These are phyloP conservation scores for Tilapia sparmanii DNA, from an alignment of 2,113 vertebrate genomes.

Conservation along the genomic window DNA sequence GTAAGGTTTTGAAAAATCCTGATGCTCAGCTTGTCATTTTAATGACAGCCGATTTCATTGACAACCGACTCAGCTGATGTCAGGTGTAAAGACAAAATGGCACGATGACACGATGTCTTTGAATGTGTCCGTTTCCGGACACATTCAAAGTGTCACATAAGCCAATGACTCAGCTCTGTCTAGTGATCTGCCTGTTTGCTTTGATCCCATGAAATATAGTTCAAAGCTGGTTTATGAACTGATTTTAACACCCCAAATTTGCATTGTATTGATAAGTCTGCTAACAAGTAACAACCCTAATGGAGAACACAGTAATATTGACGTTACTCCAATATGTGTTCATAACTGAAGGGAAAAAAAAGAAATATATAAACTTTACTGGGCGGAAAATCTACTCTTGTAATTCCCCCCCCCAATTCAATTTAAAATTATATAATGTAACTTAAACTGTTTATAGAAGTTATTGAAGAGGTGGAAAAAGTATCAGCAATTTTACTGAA, in stretches of 20 bases:
- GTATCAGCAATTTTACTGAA: not conserved
- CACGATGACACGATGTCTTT: no score
- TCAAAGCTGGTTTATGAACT: not conserved
- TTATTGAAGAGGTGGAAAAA: not conserved
- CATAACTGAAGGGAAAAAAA: not conserved
- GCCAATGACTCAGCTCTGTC: not conserved
- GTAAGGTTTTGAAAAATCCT: not conserved
- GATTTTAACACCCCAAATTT: not conserved
- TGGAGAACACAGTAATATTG: not conserved
- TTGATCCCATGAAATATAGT: not conserved
- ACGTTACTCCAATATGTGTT: not conserved
- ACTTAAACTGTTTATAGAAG: not conserved
- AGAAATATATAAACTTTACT: not conserved
- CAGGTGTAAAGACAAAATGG: slow-evolving; percentile 5
- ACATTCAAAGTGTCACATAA: not conserved
- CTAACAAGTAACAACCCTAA: not conserved
- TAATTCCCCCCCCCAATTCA: not conserved
- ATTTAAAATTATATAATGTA: not conserved
- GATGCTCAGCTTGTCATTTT: slow-evolving; percentile 1
- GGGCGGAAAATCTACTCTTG: not conserved
- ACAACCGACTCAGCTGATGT: not conserved
- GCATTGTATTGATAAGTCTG: not conserved
- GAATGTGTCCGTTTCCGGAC: not conserved
- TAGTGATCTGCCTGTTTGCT: not conserved
- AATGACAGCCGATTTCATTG: not conserved